Base-by-base conservation (phyloP, 2,888 invertebrate species). In the Drosophila engyochracea region DNA sequence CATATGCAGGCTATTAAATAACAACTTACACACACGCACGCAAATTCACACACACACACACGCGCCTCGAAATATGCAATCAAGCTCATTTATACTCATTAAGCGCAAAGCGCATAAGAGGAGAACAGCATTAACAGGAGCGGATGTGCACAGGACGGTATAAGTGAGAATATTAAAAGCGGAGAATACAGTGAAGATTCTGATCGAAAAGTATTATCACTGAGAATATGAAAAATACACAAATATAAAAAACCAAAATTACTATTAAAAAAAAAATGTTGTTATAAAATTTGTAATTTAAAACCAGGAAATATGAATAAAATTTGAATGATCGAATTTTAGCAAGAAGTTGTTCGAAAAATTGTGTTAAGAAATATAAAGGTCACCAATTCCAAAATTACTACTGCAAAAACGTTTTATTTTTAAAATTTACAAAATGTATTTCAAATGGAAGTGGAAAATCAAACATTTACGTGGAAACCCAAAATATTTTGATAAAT, bases 1-100 rank as follows among this genome's bases (percentile, higher is more conserved):
- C 90, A 90, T 85, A 86, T 90, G 86, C 90, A 88, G 81, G 86
- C 90, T 88, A 88, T 88, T 88, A 90, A 90, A 85, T 90, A 89
- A 84, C 68, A 82, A 58, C 75, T 66, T 74, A 64, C 85, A 81
- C 71, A 59, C 74, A 60, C 70, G 57, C 64, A 65, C 47, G 35
- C 57, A n/a, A 49, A 54, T 63, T 53, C 51, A 37, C 68, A 16
- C 25, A 53, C 53, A 53, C 57, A 60, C 57, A 66, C 64, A 59
- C 72, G 52, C 69, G 76, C 83, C 79, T 69, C 79, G 83, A 86
- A 83, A 90, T 90, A 90, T 87, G 89, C 86, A 90, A 87, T 87
- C 89, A 87, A 89, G 89, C 86, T 87, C 86, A 87, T 90, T 87
- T 87, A 87, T 87, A 89, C 86, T 90, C 89, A 87, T 87, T 87